A percentile compares a stretch with the other conserved stretches of the same genome.
Evolutionary conservation across 2,113 vertebrate species (phyloP).

Genomic region (Castor canadensis): DNA sequence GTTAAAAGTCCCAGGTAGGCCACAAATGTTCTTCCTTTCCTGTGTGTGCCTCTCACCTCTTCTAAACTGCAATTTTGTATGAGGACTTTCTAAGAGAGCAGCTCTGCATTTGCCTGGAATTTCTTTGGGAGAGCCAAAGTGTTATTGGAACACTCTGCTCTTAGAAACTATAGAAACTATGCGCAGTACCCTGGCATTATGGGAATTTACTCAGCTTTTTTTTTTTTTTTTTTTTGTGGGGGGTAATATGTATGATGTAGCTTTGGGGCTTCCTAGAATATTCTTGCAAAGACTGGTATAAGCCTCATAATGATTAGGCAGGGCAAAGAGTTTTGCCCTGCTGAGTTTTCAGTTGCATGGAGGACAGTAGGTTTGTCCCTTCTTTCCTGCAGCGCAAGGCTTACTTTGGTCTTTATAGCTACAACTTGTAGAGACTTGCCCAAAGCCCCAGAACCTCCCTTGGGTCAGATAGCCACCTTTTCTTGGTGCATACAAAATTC

Average conservation of each 20-base stretch:
- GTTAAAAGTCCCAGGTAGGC: not conserved
- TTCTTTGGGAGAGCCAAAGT: constrained; percentile 42
- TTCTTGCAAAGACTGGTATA: not conserved
- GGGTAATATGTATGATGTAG: not conserved
- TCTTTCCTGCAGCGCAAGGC: not conserved
- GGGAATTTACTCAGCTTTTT: constrained; percentile 39
- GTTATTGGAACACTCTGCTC: constrained; percentile 59
- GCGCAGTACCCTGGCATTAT: constrained; percentile 54
- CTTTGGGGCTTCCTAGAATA: constrained; percentile 51
- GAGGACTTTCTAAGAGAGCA: not conserved
- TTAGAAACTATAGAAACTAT: constrained; percentile 66
- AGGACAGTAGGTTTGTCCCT: not conserved
- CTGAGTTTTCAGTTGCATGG: not conserved
- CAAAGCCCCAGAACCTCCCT: not conserved
- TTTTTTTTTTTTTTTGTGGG: not conserved
- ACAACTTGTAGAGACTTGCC: constrained; percentile 5
- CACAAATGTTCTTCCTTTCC: not conserved
- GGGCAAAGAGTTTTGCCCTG: no score
- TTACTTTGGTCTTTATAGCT: not conserved
- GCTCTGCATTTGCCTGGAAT: constrained; percentile 46
- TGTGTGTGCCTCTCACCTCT: not conserved
- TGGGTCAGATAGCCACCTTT: not conserved
- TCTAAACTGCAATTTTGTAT: not conserved
- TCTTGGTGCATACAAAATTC: not conserved
- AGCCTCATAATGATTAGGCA: not conserved